Percentiles rank a stretch among this genome's conserved stretches.
Conservation (phyloP, 2,113 vertebrate genomes). For the Rhinolophus sinicus region DNA sequence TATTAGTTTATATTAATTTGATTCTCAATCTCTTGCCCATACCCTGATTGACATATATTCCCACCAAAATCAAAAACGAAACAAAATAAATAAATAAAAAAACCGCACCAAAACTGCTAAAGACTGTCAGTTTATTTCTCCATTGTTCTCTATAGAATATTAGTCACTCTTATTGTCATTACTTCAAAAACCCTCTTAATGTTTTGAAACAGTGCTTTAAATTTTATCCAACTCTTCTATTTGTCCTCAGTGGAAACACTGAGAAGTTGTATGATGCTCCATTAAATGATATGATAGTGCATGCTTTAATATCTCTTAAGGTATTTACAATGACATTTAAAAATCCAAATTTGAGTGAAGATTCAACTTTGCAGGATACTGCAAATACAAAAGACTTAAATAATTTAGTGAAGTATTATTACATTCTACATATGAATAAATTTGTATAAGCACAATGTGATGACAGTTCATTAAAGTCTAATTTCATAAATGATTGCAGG, state of each 20-base stretch:
- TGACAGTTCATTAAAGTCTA: background rate
- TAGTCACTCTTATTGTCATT: background rate
- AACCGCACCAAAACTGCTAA: background rate
- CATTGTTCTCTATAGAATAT: background rate
- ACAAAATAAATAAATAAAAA: background rate
- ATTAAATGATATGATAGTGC: background rate
- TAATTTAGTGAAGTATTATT: background rate
- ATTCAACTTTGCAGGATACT: background rate
- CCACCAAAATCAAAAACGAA: no score
- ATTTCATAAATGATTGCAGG: background rate
- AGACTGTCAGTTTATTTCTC: background rate
- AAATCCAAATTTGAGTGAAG: background rate
- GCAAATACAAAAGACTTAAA: background rate
- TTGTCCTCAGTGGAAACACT: background rate
- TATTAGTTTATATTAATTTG: no score
- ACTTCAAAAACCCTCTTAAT: background rate
- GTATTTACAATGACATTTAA: background rate
- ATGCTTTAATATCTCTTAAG: background rate
- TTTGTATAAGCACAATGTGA: background rate
- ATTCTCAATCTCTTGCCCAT: background rate
- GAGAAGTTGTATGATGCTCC: background rate
- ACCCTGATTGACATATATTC: background rate
- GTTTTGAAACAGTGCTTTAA: background rate
- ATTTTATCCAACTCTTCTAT: background rate
- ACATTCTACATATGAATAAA: background rate